Conservation (phyloP, 30 jellyfish, hydroid and myxozoan species). For the Chrysaora quinquecirrha region DNA sequence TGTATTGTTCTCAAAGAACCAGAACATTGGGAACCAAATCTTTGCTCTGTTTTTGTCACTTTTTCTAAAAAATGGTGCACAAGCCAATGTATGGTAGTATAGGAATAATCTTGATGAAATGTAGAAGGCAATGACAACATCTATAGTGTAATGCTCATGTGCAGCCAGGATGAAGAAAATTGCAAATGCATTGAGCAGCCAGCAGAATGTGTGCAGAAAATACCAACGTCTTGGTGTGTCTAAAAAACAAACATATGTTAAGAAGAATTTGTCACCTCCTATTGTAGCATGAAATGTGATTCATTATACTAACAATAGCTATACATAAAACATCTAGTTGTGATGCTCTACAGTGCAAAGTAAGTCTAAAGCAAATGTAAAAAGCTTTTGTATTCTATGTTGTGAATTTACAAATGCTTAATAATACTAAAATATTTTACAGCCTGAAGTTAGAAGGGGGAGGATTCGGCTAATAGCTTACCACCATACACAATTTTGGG, state of each 20-base stretch:
- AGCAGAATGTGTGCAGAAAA: slow-evolving; percentile 82
- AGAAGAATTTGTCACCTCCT: too few relatives aligned
- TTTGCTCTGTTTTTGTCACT: slow-evolving; percentile 75
- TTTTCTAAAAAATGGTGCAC: slow-evolving; percentile 70
- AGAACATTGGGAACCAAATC: slow-evolving; percentile 93
- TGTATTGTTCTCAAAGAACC: slow-evolving; percentile 89
- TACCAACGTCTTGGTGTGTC: slow-evolving; percentile 96
- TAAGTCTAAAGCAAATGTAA: too few relatives aligned
- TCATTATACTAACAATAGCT: too few relatives aligned
- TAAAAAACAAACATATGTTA: slow-evolving; percentile 38
- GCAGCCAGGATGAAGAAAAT: slow-evolving; percentile 96
- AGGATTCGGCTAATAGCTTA: too few relatives aligned
- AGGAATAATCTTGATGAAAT: slow-evolving; percentile 87
- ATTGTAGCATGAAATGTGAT: too few relatives aligned
- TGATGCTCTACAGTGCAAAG: too few relatives aligned
- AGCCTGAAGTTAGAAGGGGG: too few relatives aligned
- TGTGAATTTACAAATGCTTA: too few relatives aligned
- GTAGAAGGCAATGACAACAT: slow-evolving; percentile 93
- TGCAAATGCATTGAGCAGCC: slow-evolving; percentile 94
- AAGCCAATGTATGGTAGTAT: slow-evolving; percentile 90
- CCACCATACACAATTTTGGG: too few relatives aligned
- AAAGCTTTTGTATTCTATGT: too few relatives aligned
- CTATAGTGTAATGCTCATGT: slow-evolving; percentile 97
- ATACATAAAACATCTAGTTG: too few relatives aligned
- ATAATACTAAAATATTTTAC: too few relatives aligned